These are phyloP conservation scores for Arenaria interpres DNA, from an alignment of 2,113 vertebrate genomes.

Conservation along the genomic window DNA sequence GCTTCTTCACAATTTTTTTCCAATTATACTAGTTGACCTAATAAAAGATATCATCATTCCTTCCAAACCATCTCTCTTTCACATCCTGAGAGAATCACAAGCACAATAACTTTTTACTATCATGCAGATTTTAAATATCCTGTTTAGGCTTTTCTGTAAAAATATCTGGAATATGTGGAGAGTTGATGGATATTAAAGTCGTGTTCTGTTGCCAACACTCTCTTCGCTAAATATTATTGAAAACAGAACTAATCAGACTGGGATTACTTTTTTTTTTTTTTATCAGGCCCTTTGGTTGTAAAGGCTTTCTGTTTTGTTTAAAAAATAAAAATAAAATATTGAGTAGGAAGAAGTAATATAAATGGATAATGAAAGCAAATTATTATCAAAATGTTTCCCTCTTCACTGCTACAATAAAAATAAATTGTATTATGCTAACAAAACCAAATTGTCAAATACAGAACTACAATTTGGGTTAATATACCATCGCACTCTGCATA, in stretches of 20 bases:
- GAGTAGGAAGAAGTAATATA: conserved; percentile 11
- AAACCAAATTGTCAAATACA: conserved; percentile 40
- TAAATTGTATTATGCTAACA: conserved; percentile 42
- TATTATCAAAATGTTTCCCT: conserved; percentile 37
- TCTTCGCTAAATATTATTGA: neutral
- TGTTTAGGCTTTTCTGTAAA: neutral
- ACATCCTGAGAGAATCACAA: neutral
- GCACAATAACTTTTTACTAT: neutral
- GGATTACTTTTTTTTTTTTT: neutral
- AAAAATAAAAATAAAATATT: conserved; percentile 25
- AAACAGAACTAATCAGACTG: neutral
- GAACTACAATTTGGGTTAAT: conserved; percentile 45
- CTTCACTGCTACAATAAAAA: conserved; percentile 37
- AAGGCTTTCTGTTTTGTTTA: neutral
- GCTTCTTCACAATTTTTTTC: neutral
- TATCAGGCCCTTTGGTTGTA: neutral
- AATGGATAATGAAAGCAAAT: conserved; percentile 51
- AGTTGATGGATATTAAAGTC: neutral
- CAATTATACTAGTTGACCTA: neutral
- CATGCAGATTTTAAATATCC: neutral
- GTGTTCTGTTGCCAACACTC: neutral
- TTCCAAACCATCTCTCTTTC: neutral
- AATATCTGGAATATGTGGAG: neutral
- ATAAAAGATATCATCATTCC: neutral
- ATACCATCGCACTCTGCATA: neutral